Evolutionary conservation across 2,888 invertebrate genomes (phyloP).

Genomic region (Xanthorhoe designata): DNA sequence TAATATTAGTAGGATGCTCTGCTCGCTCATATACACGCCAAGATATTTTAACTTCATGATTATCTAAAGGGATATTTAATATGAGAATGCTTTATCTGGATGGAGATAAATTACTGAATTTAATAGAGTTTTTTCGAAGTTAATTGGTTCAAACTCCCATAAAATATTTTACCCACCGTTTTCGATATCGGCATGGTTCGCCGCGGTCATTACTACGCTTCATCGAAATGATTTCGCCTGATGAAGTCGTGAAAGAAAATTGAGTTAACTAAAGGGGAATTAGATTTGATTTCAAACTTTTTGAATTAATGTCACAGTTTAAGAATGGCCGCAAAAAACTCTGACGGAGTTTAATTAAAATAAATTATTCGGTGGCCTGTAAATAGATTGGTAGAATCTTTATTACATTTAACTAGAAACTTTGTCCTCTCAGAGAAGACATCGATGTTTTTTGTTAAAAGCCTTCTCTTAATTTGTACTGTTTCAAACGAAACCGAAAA

Average conservation of each 20-base stretch:
- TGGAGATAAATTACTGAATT: neutral
- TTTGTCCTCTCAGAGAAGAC: neutral
- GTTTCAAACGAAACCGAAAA: too few relatives aligned
- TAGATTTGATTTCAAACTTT: slow-evolving; percentile 83
- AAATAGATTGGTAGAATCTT: slow-evolving; percentile 67
- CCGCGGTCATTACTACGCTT: slow-evolving; percentile 81
- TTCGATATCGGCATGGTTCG: slow-evolving; percentile 81
- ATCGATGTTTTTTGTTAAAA: too few relatives aligned
- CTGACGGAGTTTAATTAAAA: slow-evolving; percentile 75
- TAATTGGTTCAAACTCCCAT: neutral
- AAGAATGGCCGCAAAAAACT: slow-evolving; percentile 68
- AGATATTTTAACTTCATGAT: too few relatives aligned
- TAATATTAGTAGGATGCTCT: too few relatives aligned
- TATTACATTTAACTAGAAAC: slow-evolving; percentile 42
- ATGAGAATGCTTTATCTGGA: neutral
- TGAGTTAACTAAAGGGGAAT: slow-evolving; percentile 83
- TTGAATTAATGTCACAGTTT: slow-evolving; percentile 79
- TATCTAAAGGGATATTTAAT: neutral
- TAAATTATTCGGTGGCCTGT: slow-evolving; percentile 72
- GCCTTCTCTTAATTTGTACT: too few relatives aligned
- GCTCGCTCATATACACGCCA: too few relatives aligned
- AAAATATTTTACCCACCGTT: slow-evolving; percentile 59
- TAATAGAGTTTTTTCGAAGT: neutral
- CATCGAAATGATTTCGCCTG: slow-evolving; percentile 80
- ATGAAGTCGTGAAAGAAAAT: slow-evolving; percentile 84